These are phyloP conservation scores for Strigamia crassipes DNA, from an alignment of 2,888 invertebrate genomes.

Conservation along the genomic window DNA sequence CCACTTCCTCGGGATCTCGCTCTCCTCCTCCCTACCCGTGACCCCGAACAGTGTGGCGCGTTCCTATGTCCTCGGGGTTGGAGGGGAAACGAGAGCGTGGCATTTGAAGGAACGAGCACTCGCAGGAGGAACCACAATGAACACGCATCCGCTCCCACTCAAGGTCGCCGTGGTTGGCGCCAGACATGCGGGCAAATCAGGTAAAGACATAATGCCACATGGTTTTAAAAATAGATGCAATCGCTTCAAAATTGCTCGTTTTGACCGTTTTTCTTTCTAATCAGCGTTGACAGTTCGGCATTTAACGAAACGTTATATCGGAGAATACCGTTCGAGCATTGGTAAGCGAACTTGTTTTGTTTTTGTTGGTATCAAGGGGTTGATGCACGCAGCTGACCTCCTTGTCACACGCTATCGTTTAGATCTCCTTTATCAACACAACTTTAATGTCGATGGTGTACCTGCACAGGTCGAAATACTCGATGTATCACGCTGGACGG, in stretches of 20 bases:
- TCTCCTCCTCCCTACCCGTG: constrained; percentile 5
- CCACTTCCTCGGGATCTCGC: neutral
- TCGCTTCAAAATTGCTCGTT: neutral
- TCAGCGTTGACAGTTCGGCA: constrained; percentile 61
- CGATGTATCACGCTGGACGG: constrained; percentile 51
- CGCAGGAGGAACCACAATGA: constrained; percentile 22
- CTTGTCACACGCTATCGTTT: constrained; percentile 41
- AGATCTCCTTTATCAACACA: constrained; percentile 52
- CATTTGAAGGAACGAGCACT: constrained; percentile 18
- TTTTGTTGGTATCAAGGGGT: constrained; percentile 39
- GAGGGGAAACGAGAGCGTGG: constrained; percentile 36
- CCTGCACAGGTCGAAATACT: constrained; percentile 51
- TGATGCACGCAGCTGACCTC: constrained; percentile 41
- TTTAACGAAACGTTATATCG: constrained; percentile 77
- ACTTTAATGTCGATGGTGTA: constrained; percentile 50
- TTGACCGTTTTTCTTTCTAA: neutral
- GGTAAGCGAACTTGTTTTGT: constrained; percentile 48
- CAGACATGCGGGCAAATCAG: constrained; percentile 43
- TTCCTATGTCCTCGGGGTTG: neutral
- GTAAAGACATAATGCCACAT: constrained; percentile 16
- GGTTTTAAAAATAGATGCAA: neutral
- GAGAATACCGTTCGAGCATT: constrained; percentile 72
- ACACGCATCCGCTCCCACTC: constrained; percentile 7
- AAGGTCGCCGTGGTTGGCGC: constrained; percentile 45
- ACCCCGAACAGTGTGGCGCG: constrained; percentile 12